Conservation (phyloP, 2,113 vertebrate genomes). For the Poeciliopsis prolifica region DNA sequence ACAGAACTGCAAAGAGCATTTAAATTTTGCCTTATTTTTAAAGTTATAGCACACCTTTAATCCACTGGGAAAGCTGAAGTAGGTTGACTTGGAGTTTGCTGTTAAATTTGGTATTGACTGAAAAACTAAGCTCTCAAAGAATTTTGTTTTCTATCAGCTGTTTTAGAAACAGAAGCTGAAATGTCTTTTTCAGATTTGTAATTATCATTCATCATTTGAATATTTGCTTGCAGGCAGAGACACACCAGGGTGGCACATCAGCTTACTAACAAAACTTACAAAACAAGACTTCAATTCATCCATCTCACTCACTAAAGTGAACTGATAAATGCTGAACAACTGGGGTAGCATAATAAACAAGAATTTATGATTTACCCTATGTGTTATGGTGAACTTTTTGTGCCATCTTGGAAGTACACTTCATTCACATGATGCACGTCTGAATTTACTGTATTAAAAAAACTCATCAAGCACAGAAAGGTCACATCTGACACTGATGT, state of each 20-base stretch:
- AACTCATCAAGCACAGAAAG: background rate
- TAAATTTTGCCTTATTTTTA: background rate
- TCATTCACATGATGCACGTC: constrained; percentile 9
- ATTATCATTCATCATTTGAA: background rate
- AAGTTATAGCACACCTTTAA: background rate
- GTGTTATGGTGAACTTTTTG: background rate
- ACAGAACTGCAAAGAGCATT: background rate
- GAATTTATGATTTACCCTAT: constrained; percentile 1
- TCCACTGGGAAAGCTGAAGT: background rate
- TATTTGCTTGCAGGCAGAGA: constrained; percentile 42
- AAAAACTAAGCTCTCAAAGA: background rate
- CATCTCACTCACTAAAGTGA: constrained; percentile 22
- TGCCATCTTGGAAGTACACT: background rate
- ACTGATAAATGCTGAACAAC: constrained; percentile 26
- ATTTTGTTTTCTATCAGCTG: constrained; percentile 26
- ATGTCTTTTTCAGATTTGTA: background rate
- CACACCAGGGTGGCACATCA: constrained; percentile 31
- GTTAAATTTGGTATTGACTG: constrained; percentile 27
- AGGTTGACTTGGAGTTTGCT: constrained; percentile 30
- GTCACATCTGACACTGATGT: constrained; percentile 2
- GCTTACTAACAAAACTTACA: constrained; percentile 34
- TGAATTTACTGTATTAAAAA: constrained; percentile 10
- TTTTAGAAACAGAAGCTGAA: constrained; percentile 11
- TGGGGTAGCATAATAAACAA: constrained; percentile 1
- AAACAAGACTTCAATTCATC: constrained; percentile 4